phyloP scores from a whole-genome alignment of 2,797 vertebrate species.

The Tinamus major region DNA sequence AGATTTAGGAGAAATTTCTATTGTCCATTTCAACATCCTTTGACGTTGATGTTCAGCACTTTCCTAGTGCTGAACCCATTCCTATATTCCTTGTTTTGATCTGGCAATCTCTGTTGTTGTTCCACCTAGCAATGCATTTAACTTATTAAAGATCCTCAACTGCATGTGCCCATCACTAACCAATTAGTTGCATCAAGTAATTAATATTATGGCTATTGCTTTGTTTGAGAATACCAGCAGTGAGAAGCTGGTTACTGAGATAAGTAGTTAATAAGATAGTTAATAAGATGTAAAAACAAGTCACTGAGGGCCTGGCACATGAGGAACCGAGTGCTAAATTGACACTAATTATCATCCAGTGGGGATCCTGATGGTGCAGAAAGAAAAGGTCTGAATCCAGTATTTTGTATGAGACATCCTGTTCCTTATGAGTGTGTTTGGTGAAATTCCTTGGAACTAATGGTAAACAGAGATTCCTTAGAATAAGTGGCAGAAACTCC shows the following conservation, averaged over 20 bases:
- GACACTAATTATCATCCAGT: not conserved
- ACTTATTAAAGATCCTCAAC: not conserved
- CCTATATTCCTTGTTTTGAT: not conserved
- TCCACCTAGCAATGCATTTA: not conserved
- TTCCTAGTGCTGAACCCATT: not conserved
- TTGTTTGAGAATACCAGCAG: not conserved
- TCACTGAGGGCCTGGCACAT: not conserved
- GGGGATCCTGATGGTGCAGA: not conserved
- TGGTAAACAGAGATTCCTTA: not conserved
- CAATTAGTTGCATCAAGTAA: conserved; percentile 9
- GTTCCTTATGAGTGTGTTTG: not conserved
- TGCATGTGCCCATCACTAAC: not conserved
- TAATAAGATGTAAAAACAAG: not conserved
- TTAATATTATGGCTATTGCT: not conserved
- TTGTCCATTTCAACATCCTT: not conserved
- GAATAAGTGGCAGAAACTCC: not conserved
- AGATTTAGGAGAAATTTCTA: not conserved
- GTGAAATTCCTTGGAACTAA: not conserved
- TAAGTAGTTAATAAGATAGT: not conserved
- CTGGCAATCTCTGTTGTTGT: not conserved
- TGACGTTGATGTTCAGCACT: no score
- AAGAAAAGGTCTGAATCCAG: not conserved
- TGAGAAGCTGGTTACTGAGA: not conserved
- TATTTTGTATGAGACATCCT: not conserved
- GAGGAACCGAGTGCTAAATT: not conserved